Base-by-base conservation (phyloP, 2,113 vertebrate species). In the Paraplagusia blochii region DNA sequence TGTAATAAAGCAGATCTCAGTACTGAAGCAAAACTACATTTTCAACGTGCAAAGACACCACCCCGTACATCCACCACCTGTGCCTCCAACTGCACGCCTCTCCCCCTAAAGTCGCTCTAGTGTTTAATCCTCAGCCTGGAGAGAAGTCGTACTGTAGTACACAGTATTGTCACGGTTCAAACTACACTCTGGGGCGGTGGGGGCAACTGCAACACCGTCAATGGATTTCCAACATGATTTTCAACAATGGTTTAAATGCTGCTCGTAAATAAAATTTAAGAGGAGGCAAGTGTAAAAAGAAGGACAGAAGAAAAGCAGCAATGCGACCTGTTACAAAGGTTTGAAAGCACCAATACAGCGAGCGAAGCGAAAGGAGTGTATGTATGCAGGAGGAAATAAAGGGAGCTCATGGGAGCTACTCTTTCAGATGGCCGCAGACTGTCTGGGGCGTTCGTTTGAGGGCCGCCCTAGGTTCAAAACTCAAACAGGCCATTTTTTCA, bases 401-500 rank as follows among this genome's bases (percentile, higher is more conserved):
- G 71, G 79, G 59, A 79, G 74, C 72, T 60, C 72, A 69, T 66
- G 82, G 83, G 76, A 82, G 79, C 73, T 79, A 49, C 74, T 85
- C 80, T 72, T 71, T 69, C 66, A 81, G 85, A 69, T 82, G 76
- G 82, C 84, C 78, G 87, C 86, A 88, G 85, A 82, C 84, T 82
- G 87, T 83, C 86, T 83, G 74, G 77, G 83, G 69, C 74, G 72
- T 85, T 84, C 82, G 69, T 87, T 82, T 85, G 74, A 50, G 79
- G 71, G 86, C 83, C 80, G 86, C 80, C 82, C 78, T 44, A 17
- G 80, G 89, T 90, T 90, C 88, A 90, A 86, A 89, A 84, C 85
- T 90, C 87, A 90, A 87, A 88, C 76, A 80, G 86, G 76, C 83
- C 87, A 88, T 89, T 90, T 29, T 29, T 86, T 83, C 79, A 69